Percentiles rank a stretch among this genome's conserved stretches.
phyloP scores from a whole-genome alignment of 2,888 invertebrate species.

The Patella pellucida region DNA sequence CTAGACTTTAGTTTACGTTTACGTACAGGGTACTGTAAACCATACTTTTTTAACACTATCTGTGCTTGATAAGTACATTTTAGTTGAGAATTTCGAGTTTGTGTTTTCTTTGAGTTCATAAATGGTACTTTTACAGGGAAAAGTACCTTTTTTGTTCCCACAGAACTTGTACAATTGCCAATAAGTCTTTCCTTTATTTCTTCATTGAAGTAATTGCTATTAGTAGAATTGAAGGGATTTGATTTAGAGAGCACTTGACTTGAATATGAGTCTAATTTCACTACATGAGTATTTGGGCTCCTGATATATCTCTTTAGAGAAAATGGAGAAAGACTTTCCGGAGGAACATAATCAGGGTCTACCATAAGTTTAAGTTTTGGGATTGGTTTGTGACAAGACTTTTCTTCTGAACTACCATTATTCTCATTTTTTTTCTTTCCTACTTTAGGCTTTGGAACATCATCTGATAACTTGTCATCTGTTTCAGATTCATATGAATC shows the following conservation, averaged over 20 bases:
- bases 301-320: not conserved
- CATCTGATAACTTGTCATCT: not conserved
- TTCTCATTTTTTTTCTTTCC: too few species aligned
- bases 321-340: not conserved
- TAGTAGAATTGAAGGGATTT: not conserved
- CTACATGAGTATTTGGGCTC: not conserved
- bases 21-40: not conserved
- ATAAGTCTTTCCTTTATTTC: not conserved
- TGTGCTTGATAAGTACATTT: constrained; percentile 3
- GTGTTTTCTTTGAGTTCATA: not conserved
- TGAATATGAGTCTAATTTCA: not conserved
- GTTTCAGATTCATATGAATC: not conserved
- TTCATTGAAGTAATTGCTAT: not conserved
- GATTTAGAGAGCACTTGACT: not conserved
- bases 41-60: constrained; percentile 4
- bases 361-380: constrained; percentile 3
- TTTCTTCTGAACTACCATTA: not conserved
- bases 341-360: not conserved
- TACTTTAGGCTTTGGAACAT: not conserved
- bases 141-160: not conserved
- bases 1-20: not conserved
- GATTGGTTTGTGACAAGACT: not conserved
- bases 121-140: not conserved
- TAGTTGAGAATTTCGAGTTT: not conserved
- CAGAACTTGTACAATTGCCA: not conserved